These are phyloP conservation scores for Archivesica marissinica DNA, from an alignment of 1,140 invertebrate genomes.

Conservation along the genomic window DNA sequence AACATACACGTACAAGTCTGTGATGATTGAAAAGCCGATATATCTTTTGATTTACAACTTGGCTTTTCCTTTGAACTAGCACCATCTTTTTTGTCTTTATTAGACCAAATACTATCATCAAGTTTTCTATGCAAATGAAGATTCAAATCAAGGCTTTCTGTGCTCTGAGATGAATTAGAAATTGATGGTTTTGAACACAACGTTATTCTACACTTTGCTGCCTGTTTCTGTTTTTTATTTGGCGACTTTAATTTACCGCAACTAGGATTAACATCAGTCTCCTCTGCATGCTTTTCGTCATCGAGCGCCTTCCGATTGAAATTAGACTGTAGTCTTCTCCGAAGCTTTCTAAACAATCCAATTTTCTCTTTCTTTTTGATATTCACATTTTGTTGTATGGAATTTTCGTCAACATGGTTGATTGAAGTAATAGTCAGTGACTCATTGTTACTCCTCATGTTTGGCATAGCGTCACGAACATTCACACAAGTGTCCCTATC, in stretches of 20 bases:
- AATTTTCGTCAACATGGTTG: conserved; percentile 62
- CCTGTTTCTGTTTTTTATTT: conserved; percentile 61
- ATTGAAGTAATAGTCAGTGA: conserved; percentile 63
- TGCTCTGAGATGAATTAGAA: conserved; percentile 76
- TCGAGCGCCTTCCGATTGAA: conserved; percentile 71
- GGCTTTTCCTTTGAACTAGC: conserved; percentile 74
- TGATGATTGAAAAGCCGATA: conserved; percentile 74
- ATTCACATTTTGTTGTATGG: conserved; percentile 57
- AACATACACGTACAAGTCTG: conserved; percentile 39
- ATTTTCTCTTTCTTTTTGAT: conserved; percentile 77
- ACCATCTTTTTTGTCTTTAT: conserved; percentile 71
- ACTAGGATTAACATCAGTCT: conserved; percentile 22
- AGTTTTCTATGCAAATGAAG: conserved; percentile 70
- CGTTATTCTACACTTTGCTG: conserved; percentile 61
- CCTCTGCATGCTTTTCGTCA: conserved; percentile 56
- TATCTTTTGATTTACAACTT: conserved; percentile 77
- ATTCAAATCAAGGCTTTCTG: conserved; percentile 76
- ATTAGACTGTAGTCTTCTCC: conserved; percentile 74
- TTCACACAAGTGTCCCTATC: neutral
- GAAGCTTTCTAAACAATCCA: conserved; percentile 75
- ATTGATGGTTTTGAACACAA: conserved; percentile 70
- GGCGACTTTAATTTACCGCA: conserved; percentile 53
- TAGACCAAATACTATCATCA: conserved; percentile 76
- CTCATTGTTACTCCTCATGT: conserved; percentile 64
- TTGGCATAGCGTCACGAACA: conserved; percentile 36